Evolutionary conservation across 2,888 invertebrate species (phyloP).

Genomic region (Cantharis flavilabris): DNA sequence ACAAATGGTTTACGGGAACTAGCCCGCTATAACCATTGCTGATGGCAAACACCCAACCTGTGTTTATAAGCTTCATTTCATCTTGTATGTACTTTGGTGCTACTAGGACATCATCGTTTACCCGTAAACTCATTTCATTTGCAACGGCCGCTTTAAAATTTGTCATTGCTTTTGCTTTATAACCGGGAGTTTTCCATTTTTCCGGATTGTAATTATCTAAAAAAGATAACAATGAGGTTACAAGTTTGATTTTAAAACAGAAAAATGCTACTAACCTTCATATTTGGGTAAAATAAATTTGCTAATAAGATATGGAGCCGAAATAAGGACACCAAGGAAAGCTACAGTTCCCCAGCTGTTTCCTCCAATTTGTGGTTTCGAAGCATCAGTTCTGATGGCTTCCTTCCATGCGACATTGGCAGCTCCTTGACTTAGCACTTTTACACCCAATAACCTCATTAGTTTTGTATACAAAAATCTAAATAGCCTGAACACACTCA

Average conservation of each 20-base stretch:
- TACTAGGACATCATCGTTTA: constrained; percentile 77
- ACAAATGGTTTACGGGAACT: constrained; percentile 67
- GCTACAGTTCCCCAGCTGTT: constrained; percentile 88
- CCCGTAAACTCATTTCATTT: constrained; percentile 77
- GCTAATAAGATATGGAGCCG: constrained; percentile 91
- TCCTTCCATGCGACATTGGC: constrained; percentile 55
- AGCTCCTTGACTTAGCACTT: constrained; percentile 46
- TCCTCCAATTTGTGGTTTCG: constrained; percentile 44
- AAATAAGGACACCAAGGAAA: constrained; percentile 86
- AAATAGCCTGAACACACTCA: constrained; percentile 79
- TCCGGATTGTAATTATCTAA: constrained; percentile 61
- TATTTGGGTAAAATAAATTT: constrained; percentile 75
- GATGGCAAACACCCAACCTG: constrained; percentile 71
- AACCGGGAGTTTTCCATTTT: constrained; percentile 70
- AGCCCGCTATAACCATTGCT: constrained; percentile 65
- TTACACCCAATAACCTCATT: constrained; percentile 69
- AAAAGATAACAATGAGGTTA: constrained; percentile 14
- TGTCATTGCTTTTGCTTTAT: constrained; percentile 69
- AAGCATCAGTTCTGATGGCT: constrained; percentile 52
- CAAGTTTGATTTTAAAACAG: not conserved
- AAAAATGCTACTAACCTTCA: constrained; percentile 59
- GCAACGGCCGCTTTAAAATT: constrained; percentile 74
- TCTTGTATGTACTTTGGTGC: constrained; percentile 85
- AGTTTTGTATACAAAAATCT: constrained; percentile 81
- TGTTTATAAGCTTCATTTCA: constrained; percentile 63